Evolutionary conservation across 2,888 invertebrate species (phyloP).

Genomic region (Aleiodes alternator): DNA sequence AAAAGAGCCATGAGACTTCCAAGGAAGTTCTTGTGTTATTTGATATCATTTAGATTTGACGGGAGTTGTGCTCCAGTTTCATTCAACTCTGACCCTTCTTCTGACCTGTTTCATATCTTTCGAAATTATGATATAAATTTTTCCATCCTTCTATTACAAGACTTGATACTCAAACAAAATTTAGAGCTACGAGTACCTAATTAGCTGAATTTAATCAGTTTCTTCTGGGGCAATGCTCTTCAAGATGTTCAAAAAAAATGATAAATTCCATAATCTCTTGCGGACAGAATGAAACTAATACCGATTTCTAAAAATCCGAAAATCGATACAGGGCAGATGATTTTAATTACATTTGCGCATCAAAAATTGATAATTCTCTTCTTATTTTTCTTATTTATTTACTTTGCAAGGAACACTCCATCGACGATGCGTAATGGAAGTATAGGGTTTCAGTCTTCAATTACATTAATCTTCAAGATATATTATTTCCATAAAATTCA

Average conservation of each 20-base stretch:
- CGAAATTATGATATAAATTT: neutral
- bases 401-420: constrained; percentile 12
- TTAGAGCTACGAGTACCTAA: too few species aligned
- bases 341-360: too few species aligned
- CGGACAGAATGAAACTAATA: too few species aligned
- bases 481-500: neutral
- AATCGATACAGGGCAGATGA: too few species aligned
- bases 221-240: too few species aligned
- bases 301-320: too few species aligned
- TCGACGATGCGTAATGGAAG: constrained; percentile 22
- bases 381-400: neutral
- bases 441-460: constrained; percentile 69
- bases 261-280: too few species aligned
- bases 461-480: constrained; percentile 60
- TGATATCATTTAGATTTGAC: constrained; percentile 13
- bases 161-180: neutral
- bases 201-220: too few species aligned
- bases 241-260: too few species aligned
- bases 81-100: constrained; percentile 6
- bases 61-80: neutral
- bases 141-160: neutral
- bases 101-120: neutral
- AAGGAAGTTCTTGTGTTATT: constrained; percentile 6
- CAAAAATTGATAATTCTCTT: too few species aligned
- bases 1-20: constrained; percentile 1